Evolutionary conservation across 35 echinoderm and acorn worm genomes (phyloP).

Genomic region (Diadema setosum): DNA sequence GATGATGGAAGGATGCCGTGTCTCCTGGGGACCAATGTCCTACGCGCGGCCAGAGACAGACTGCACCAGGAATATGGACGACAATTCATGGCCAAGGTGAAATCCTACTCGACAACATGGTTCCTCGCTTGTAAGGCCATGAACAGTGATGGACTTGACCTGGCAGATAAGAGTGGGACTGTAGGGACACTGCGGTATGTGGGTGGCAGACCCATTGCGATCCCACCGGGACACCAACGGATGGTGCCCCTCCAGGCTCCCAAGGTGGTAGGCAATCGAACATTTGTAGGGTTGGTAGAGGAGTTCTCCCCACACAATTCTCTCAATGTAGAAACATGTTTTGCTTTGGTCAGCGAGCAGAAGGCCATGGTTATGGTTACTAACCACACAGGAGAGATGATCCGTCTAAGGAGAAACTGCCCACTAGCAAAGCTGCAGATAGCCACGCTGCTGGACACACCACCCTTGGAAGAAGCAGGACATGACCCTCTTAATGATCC

Average conservation of each 20-base stretch:
- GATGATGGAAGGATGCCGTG: not conserved
- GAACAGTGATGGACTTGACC: not conserved
- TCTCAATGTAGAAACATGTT: not conserved
- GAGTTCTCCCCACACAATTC: not conserved
- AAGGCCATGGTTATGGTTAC: not conserved
- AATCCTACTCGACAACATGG: not conserved
- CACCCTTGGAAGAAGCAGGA: no score
- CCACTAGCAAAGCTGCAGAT: not conserved
- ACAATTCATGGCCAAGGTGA: not conserved
- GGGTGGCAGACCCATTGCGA: not conserved
- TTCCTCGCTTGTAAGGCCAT: not conserved
- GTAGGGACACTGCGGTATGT: not conserved
- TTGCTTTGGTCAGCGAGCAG: not conserved
- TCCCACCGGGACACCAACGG: not conserved
- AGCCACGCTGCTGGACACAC: not conserved
- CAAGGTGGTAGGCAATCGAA: not conserved
- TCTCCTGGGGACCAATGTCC: slow-evolving; percentile 8
- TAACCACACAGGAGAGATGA: not conserved
- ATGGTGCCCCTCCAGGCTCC: not conserved
- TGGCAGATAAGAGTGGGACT: not conserved
- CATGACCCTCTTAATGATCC: no score
- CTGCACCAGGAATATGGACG: not conserved
- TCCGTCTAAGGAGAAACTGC: not conserved
- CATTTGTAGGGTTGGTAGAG: not conserved
- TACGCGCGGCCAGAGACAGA: not conserved